These are phyloP conservation scores for Tetramorium bicarinatum DNA, from an alignment of 2,888 invertebrate genomes.

Conservation along the genomic window DNA sequence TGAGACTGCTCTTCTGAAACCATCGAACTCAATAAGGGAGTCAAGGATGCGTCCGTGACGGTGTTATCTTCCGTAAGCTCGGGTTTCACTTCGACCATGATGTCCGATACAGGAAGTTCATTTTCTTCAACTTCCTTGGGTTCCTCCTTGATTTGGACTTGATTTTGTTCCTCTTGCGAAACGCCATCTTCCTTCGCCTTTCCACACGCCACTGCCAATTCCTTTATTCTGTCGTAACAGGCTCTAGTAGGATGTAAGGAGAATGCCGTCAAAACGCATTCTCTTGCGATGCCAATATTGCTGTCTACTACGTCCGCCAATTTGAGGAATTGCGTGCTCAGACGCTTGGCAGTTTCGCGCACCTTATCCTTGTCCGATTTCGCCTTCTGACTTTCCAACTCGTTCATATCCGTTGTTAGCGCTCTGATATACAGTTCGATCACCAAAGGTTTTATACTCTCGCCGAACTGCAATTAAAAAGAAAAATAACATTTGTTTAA, in stretches of 20 bases:
- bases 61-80: slow-evolving; percentile 28
- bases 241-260: slow-evolving; percentile 90
- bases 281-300: slow-evolving; percentile 89
- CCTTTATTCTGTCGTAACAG: slow-evolving; percentile 88
- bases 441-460: slow-evolving; percentile 89
- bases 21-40: slow-evolving; percentile 29
- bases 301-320: slow-evolving; percentile 88
- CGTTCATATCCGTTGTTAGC: slow-evolving; percentile 92
- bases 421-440: slow-evolving; percentile 92
- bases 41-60: slow-evolving; percentile 50
- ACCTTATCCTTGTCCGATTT: slow-evolving; percentile 87
- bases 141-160: slow-evolving; percentile 24
- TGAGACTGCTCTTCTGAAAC: slow-evolving; percentile 7
- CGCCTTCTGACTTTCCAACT: slow-evolving; percentile 90
- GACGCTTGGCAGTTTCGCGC: slow-evolving; percentile 88
- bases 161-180: slow-evolving; percentile 14
- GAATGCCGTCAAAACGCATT: slow-evolving; percentile 92
- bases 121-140: slow-evolving; percentile 41
- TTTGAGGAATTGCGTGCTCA: slow-evolving; percentile 89
- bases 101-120: slow-evolving; percentile 18
- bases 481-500: neutral
- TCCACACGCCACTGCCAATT: slow-evolving; percentile 87
- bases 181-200: slow-evolving; percentile 85
- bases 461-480: slow-evolving; percentile 87
- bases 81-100: neutral